Evolutionary conservation across 2,888 invertebrate species (phyloP).

Genomic region (Horisme vitalbata): DNA sequence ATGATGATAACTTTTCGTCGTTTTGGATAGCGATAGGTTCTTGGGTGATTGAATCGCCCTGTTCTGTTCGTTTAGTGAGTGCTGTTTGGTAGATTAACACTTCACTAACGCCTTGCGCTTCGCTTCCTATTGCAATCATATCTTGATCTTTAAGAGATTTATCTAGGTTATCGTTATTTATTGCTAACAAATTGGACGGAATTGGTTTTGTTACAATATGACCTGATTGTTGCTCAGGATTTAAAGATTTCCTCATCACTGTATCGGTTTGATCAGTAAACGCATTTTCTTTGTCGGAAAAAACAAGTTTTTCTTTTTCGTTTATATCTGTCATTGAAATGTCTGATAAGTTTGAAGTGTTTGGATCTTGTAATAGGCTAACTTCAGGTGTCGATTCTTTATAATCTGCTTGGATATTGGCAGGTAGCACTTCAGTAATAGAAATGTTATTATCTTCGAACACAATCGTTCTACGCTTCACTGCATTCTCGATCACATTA

Average conservation of each 20-base stretch:
- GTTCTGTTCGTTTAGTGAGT: slow-evolving; percentile 16
- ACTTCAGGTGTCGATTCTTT: neutral
- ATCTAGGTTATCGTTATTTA: neutral
- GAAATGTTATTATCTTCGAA: slow-evolving; percentile 19
- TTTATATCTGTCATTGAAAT: slow-evolving; percentile 17
- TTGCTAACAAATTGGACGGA: slow-evolving; percentile 1
- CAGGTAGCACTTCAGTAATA: slow-evolving; percentile 27
- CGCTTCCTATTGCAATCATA: neutral
- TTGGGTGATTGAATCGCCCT: slow-evolving; percentile 12
- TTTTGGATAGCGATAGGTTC: neutral
- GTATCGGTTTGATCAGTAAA: neutral
- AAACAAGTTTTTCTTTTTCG: neutral
- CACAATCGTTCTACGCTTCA: slow-evolving; percentile 5
- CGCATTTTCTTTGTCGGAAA: no score
- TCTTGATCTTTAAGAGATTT: slow-evolving; percentile 3
- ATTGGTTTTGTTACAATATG: slow-evolving; percentile 3
- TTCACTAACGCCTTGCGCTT: slow-evolving; percentile 9
- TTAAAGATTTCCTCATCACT: neutral
- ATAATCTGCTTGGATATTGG: slow-evolving; percentile 8
- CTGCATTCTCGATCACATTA: neutral
- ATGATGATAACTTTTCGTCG: slow-evolving; percentile 5
- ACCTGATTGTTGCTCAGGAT: neutral
- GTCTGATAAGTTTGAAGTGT: neutral
- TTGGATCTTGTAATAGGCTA: neutral
- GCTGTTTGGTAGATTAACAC: slow-evolving; percentile 38